A percentile compares a stretch with the other conserved stretches of the same genome.
phyloP scores from a whole-genome alignment of 1,140 invertebrate species.

The Philopotamus ludificatus region DNA sequence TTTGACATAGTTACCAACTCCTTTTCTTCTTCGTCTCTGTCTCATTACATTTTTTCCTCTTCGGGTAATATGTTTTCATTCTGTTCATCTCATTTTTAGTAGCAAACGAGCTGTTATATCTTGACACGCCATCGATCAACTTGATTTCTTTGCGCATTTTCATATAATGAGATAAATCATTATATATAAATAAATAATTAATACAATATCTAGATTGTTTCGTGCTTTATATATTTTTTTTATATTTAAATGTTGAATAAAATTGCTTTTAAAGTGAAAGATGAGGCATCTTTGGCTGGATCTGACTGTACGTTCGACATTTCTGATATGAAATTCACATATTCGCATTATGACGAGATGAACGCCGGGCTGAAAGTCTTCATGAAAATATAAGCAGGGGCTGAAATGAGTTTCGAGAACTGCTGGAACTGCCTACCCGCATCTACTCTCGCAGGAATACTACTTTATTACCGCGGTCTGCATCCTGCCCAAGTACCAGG shows the following conservation, averaged over 20 bases:
- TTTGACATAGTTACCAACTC: background rate
- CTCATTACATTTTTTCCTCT: background rate
- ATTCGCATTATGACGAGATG: slow-evolving; percentile 12
- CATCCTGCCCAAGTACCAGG: background rate
- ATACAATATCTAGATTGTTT: too few species aligned
- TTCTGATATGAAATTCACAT: slow-evolving; percentile 5
- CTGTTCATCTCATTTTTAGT: too few species aligned
- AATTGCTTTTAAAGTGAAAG: too few species aligned
- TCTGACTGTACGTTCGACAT: too few species aligned
- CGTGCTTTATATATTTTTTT: too few species aligned
- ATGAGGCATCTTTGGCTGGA: too few species aligned
- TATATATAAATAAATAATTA: too few species aligned
- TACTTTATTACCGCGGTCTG: slow-evolving; percentile 27
- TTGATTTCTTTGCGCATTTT: too few species aligned
- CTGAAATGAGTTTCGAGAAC: slow-evolving; percentile 25
- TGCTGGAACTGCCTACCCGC: slow-evolving; percentile 8
- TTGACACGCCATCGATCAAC: background rate
- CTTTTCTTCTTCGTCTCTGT: background rate
- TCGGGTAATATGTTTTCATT: background rate
- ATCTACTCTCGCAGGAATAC: slow-evolving; percentile 19
- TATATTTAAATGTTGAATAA: too few species aligned
- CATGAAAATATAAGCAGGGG: slow-evolving; percentile 27
- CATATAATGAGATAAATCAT: too few species aligned
- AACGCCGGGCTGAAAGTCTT: slow-evolving; percentile 21
- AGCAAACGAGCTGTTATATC: background rate